Conservation (phyloP, 2,888 invertebrate species). For the Sicus ferrugineus region DNA sequence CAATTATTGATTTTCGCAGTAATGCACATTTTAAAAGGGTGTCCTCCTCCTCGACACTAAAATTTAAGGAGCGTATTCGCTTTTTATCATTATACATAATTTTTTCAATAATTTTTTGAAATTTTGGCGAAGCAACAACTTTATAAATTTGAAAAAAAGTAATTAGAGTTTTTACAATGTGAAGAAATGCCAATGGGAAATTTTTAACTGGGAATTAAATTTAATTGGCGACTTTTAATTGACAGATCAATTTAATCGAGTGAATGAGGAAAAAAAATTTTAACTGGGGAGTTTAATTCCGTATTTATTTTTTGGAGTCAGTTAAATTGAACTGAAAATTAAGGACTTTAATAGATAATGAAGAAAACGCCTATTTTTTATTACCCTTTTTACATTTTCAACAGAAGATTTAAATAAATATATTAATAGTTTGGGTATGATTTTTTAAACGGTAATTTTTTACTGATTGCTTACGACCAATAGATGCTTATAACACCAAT, state of each 20-base stretch:
- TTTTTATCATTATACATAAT: neutral
- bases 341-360: neutral
- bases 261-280: neutral
- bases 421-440: no score
- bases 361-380: no score
- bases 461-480: no score
- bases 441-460: no score
- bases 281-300: neutral
- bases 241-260: neutral
- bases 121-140: neutral
- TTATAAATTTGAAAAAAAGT: neutral
- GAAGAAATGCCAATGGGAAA: conserved; percentile 3
- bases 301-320: neutral
- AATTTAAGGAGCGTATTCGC: neutral
- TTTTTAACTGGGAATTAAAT: conserved; percentile 25
- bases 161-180: neutral
- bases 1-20: neutral
- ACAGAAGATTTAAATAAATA: no score
- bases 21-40: neutral
- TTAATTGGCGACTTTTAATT: conserved; percentile 6
- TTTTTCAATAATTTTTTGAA: no score
- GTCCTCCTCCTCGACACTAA: conserved; percentile 1
- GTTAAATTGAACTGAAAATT: neutral
- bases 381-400: no score
- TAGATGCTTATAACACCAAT: no score